A percentile compares a stretch with the other conserved stretches of the same genome.
phyloP scores from a whole-genome alignment of 2,888 invertebrate genomes.

The Drosophila tanythrix region DNA sequence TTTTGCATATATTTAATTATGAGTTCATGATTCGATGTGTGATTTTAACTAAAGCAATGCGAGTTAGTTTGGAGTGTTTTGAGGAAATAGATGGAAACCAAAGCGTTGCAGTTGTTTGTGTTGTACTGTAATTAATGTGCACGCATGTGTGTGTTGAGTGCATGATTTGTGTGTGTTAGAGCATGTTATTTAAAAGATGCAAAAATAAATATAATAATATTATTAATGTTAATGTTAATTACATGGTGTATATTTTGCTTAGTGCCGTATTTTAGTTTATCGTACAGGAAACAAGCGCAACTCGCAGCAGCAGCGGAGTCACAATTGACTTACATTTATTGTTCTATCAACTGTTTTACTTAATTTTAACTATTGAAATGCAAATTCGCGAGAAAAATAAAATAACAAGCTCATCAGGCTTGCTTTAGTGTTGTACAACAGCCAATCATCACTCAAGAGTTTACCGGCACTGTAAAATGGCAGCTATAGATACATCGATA shows the following conservation, averaged over 20 bases:
- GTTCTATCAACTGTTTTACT: neutral
- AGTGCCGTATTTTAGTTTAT: neutral
- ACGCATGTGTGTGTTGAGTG: constrained; percentile 29
- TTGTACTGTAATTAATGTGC: constrained; percentile 35
- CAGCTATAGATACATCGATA: constrained; percentile 24
- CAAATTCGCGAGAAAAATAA: constrained; percentile 30
- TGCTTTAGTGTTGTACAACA: constrained; percentile 33
- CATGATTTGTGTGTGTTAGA: constrained; percentile 18
- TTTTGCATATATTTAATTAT: constrained; percentile 8
- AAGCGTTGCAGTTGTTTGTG: constrained; percentile 42
- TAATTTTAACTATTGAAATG: constrained; percentile 12
- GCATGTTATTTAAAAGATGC: constrained; percentile 22
- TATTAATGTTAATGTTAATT: constrained; percentile 16
- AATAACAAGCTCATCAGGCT: constrained; percentile 41
- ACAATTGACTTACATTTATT: constrained; percentile 43
- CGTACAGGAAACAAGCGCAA: neutral
- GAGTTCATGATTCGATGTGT: constrained; percentile 7
- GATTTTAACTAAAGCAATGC: constrained; percentile 24
- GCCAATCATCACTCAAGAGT: neutral
- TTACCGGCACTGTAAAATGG: neutral
- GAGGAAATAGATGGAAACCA: constrained; percentile 39
- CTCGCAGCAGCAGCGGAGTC: neutral
- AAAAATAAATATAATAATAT: constrained; percentile 8
- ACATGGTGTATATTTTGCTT: constrained; percentile 8
- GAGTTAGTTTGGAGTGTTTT: constrained; percentile 6